Base-by-base conservation (phyloP, 2,797 vertebrate species). In the Glossophaga mutica region DNA sequence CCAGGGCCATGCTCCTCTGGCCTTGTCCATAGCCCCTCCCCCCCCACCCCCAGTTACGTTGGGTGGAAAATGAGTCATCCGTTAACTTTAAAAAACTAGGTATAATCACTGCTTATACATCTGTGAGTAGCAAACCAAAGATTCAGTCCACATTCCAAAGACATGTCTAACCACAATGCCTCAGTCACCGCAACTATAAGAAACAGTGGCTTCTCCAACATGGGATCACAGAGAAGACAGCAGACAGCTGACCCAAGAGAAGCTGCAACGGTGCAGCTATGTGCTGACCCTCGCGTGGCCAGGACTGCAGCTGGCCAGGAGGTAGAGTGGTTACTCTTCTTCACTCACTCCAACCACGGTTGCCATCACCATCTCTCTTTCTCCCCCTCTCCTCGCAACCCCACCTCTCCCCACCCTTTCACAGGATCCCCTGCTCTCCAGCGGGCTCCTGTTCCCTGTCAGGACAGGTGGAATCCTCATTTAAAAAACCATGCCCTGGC, bases 111-210 rank as follows among this genome's bases (percentile, higher is more conserved):
- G 84, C 19, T 55, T 74, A 67, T 50, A 81, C 11, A 59, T 78
- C 55, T 81, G 48, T 90, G 78, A 70, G 65, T 68, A 57, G 59
- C 7, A 94, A 67, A 71, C 39, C 77, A 68, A 90, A 84, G 62
- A 73, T 6, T 11, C 15, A 90, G 42, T 67, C 46, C 10, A 50
- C 7, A 68, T 83, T 29, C 57, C 57, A 70, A 87, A 87, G 48
- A 37, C 62, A 65, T 73, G 34, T 68, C 44, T 88, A 78, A 73
- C 37, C 57, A 18, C 14, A 32, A 26, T 6, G 32, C 34, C 81
- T 90, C 67, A 26, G 29, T 32, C 50, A 57, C 44, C 14, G 68
- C 26, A 46, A 71, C 55, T 26, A 1, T 21, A 77, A 48, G 57
- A 81, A 32, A 26, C 19, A n/a, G 34, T 9, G 34, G 37, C 18